Evolutionary conservation across 2,113 vertebrate species (phyloP), one percentile per base, ranked within the genome.

Genomic region (Daubentonia madagascariensis): DNA sequence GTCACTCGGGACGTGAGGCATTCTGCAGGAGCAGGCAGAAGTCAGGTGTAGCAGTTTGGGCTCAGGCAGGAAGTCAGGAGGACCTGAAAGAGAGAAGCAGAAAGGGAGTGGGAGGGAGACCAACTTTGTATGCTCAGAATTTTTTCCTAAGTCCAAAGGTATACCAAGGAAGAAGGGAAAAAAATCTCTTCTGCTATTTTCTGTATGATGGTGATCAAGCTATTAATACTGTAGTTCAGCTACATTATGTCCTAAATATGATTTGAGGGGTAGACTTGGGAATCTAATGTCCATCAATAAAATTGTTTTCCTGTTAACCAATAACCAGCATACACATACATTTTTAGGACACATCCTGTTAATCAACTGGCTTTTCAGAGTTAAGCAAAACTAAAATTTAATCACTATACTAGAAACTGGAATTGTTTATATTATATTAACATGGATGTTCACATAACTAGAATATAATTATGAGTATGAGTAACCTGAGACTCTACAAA

Each of bases 321-420:
- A 25, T 22, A 86, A 57, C 75, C 22, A 63, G 37, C 12, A 14
- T 57, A 35, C 45, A 48, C 12, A 84, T 10, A 86, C 1, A 50
- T 22, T 80, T 94, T 87, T 80, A 88, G 93, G 32, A 90, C 70
- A 37, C 13, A 90, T 52, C 12, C 43, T 61, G 0, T 61, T 83
- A 63, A 63, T 84, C 78, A 81, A 22, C 50, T 86, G 23, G 8
- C 52, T 87, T 76, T 52, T 92, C 40, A 37, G 0, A 84, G 23
- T 87, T 48, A 75, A 85, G 52, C 28, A 89, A 95, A 91, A 86
- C 43, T 93, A 80, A 84, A 91, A 32, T 28, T 65, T 72, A 72
- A 78, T 3, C 13, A 70, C 65, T 84, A 4, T 52, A 72, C 50
- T 76, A 85, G 61, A 93, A 95, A 84, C 54, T 40, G 50, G 4